Evolutionary conservation across 2,113 vertebrate genomes (phyloP).

Genomic region (Emydura subglobosa): DNA sequence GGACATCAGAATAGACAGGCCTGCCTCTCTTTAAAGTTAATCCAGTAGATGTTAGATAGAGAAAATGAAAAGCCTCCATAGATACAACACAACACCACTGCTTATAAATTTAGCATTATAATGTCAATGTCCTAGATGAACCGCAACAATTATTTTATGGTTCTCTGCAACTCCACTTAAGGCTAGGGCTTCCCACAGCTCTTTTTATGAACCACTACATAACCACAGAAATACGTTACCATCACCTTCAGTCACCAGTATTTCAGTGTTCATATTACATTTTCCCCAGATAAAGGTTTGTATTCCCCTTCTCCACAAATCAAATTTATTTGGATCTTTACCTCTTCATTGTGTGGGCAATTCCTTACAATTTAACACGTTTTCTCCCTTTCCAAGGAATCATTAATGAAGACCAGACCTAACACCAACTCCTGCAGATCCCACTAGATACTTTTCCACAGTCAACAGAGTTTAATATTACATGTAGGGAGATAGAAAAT

Average conservation of each 20-base stretch:
- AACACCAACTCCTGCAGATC: background rate
- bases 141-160: background rate
- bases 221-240: background rate
- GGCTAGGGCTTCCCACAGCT: background rate
- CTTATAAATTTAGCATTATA: background rate
- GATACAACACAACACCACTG: background rate
- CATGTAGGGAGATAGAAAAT: background rate
- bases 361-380: background rate
- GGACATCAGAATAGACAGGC: background rate
- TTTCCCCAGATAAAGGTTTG: background rate
- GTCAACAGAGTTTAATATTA: too few relatives aligned
- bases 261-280: background rate
- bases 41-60: background rate
- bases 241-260: background rate
- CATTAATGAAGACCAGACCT: background rate
- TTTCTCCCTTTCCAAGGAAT: background rate
- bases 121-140: too few relatives aligned
- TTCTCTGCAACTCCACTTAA: background rate
- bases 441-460: too few relatives aligned
- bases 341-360: background rate
- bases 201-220: background rate
- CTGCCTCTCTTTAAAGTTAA: background rate
- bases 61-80: background rate
- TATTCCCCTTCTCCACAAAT: background rate
- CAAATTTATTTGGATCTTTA: constrained; percentile 3